Base-by-base conservation (phyloP, 1,140 invertebrate genomes). In the Trachymyrmex cornetzi region DNA sequence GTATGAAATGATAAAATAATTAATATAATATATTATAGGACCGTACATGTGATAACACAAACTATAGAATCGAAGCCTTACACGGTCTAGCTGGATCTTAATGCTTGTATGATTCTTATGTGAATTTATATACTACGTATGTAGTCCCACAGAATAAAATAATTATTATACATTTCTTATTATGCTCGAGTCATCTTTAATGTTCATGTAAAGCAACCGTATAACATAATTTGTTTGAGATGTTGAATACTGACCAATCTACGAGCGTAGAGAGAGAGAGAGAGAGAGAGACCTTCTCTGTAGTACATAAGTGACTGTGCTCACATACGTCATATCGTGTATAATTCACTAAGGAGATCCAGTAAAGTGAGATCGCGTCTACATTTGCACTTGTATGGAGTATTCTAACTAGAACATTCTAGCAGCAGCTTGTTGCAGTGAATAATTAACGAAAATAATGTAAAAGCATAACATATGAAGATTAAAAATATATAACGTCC, bases 291-390 rank as follows among this genome's bases (percentile, higher is more conserved):
- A 55, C 16, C 27, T 80, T 80, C 48, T 55, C 61, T 24, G 30
- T 5, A 22, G 5, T 16, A 6, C 44, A 14, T 38, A 24, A 6
- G 14, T 79, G 19, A 66, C 30, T 79, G 34, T n/a, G n/a, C n/a
- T 19, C n/a, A 0, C n/a, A 57, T 24, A 44, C 22, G n/a, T 66
- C n/a, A 48, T 22, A 16, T 38, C 30, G n/a, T 44, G 34, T 59
- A 57, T 81, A 71, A 81, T 71, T 44, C 34, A 71, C 6, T 27
- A 12, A 44, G 22, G 44, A 71, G 64, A 69, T 77, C 55, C 57
- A 63, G 74, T 61, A 6, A 61, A 75, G 22, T 27, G 57, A 77
- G 57, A 44, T 34, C 16, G 61, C 44, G 34, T 66, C 38, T 34
- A 19, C 27, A 30, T 14, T 79, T 22, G 24, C 27, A 30, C n/a